Evolutionary conservation across 2,888 invertebrate species (phyloP).

Genomic region (Euzetes globulus): DNA sequence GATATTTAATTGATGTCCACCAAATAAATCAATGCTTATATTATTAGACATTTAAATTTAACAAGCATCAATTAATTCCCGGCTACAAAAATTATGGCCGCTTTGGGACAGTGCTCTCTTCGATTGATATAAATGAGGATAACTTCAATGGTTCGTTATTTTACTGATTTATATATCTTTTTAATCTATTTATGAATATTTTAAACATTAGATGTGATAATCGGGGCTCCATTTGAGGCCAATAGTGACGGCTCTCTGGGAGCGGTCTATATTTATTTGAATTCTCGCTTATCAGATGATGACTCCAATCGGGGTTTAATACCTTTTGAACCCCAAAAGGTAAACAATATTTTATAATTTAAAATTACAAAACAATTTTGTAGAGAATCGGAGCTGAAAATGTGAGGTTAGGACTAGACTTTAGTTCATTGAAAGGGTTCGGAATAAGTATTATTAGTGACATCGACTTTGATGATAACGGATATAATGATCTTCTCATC

Average conservation of each 20-base stretch:
- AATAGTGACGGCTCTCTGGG: background rate
- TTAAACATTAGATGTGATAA: background rate
- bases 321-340: too few relatives aligned
- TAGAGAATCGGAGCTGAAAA: conserved; percentile 27
- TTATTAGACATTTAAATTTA: background rate
- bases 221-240: background rate
- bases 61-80: background rate
- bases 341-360: too few relatives aligned
- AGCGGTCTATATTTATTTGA: background rate
- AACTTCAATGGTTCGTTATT: background rate
- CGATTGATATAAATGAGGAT: background rate
- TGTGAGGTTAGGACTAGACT: background rate
- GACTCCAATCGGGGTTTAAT: too few relatives aligned
- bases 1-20: too few relatives aligned
- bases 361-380: background rate
- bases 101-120: conserved; percentile 1
- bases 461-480: conserved; percentile 24
- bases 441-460: conserved; percentile 25
- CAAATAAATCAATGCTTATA: too few relatives aligned
- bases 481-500: conserved; percentile 25
- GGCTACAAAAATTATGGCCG: background rate
- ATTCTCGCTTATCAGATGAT: too few relatives aligned
- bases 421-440: conserved; percentile 2
- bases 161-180: background rate
- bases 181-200: too few relatives aligned